phyloP scores from a whole-genome alignment of 2,113 vertebrate genomes.

The Scytalopus superciliaris region DNA sequence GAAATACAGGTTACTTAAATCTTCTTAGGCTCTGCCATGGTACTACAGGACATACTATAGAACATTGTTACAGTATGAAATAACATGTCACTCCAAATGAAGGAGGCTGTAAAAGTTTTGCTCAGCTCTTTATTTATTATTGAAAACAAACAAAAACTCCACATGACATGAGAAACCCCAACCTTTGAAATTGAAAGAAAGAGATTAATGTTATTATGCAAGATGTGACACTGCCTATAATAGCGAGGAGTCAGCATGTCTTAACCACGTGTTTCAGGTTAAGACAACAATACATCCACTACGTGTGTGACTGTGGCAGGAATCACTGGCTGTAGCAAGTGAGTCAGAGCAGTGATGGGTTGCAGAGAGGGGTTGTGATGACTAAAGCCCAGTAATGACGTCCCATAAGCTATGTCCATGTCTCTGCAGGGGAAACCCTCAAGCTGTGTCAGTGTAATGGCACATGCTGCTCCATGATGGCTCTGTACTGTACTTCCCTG shows the following conservation, averaged over 20 bases:
- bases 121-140: neutral
- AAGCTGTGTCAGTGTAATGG: neutral
- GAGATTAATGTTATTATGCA: neutral
- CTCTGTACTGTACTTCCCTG: neutral
- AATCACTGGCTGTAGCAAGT: neutral
- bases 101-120: neutral
- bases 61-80: neutral
- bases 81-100: neutral
- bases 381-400: neutral
- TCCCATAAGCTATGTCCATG: neutral
- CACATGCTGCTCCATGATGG: neutral
- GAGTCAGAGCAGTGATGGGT: neutral
- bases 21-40: neutral
- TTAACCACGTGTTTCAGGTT: neutral
- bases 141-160: neutral
- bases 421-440: neutral
- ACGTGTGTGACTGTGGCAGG: neutral
- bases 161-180: neutral
- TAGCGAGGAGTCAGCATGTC: neutral
- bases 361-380: neutral
- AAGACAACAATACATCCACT: neutral
- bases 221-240: neutral
- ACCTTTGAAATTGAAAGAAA: neutral
- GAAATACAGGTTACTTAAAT: constrained; percentile 6
- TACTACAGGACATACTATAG: neutral